A percentile compares a stretch with the other conserved stretches of the same genome.
Evolutionary conservation across 2,113 vertebrate species (phyloP).

Genomic region (Piaya cayana): DNA sequence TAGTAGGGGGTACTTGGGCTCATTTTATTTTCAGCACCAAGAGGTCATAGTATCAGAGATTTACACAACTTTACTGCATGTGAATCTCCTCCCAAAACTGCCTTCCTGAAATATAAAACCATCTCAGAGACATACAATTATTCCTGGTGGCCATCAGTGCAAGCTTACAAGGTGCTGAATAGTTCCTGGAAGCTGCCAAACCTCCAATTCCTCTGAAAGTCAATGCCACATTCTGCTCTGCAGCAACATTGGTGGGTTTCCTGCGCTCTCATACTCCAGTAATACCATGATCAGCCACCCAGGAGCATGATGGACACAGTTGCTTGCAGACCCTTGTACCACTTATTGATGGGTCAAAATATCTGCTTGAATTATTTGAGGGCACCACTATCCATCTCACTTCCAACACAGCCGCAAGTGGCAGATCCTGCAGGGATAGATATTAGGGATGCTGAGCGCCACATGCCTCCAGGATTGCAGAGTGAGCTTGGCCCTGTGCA

Average conservation of each 20-base stretch:
- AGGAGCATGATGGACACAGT: rapidly evolving
- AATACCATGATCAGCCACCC: rapidly evolving
- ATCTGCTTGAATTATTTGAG: too few relatives aligned
- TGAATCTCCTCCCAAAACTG: background rate
- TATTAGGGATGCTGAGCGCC: background rate
- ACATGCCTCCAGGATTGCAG: too few relatives aligned
- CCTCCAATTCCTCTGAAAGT: background rate
- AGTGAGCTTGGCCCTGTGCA: too few relatives aligned
- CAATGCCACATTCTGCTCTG: background rate
- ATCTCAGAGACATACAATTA: background rate
- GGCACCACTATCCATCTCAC: background rate
- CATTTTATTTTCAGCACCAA: background rate
- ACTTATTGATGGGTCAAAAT: background rate
- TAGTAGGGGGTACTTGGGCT: rapidly evolving
- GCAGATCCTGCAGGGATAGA: background rate
- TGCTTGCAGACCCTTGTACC: background rate
- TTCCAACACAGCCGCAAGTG: rapidly evolving
- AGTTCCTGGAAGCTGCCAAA: background rate
- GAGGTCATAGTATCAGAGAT: rapidly evolving
- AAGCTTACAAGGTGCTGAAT: background rate
- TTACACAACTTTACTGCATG: background rate
- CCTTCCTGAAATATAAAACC: background rate
- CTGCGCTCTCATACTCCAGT: background rate
- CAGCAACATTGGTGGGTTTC: rapidly evolving
- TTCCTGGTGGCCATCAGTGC: background rate